Percentiles rank a stretch among this genome's conserved stretches.
phyloP scores from a whole-genome alignment of 2,797 vertebrate species.

The Lagorchestes hirsutus region DNA sequence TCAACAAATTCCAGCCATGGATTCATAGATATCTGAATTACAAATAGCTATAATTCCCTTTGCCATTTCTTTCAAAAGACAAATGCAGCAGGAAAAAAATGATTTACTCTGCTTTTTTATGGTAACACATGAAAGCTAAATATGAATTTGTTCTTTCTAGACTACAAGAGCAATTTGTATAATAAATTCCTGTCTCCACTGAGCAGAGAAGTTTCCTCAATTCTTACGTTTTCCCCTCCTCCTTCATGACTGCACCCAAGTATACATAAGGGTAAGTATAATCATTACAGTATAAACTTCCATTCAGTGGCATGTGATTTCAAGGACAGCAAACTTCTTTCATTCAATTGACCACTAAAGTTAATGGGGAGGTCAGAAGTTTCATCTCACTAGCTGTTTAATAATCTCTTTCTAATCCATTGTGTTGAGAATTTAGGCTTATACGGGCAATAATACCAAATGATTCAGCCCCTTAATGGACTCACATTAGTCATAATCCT shows the following conservation, averaged over 20 bases:
- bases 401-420: slow-evolving; percentile 16
- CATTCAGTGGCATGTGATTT: background rate
- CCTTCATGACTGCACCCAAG: too few relatives aligned
- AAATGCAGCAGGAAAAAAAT: background rate
- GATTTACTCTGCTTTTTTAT: slow-evolving; percentile 20
- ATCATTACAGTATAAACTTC: background rate
- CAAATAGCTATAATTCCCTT: slow-evolving; percentile 10
- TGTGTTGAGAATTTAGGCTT: slow-evolving; percentile 25
- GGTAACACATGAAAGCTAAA: background rate
- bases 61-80: background rate
- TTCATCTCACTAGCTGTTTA: slow-evolving; percentile 27
- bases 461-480: slow-evolving; percentile 10
- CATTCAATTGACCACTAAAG: slow-evolving; percentile 24
- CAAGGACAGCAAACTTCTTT: background rate
- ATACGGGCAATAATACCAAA: background rate
- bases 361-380: slow-evolving; percentile 37
- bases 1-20: slow-evolving; percentile 42
- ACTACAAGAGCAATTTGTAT: slow-evolving; percentile 4
- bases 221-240: background rate
- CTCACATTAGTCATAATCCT: slow-evolving; percentile 38
- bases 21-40: slow-evolving; percentile 36
- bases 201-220: background rate
- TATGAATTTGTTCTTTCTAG: too few relatives aligned
- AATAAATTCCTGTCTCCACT: background rate
- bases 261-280: too few relatives aligned